A percentile compares a stretch with the other conserved stretches of the same genome.
Evolutionary conservation across 2,113 vertebrate species (phyloP).

Genomic region (Apus apus): DNA sequence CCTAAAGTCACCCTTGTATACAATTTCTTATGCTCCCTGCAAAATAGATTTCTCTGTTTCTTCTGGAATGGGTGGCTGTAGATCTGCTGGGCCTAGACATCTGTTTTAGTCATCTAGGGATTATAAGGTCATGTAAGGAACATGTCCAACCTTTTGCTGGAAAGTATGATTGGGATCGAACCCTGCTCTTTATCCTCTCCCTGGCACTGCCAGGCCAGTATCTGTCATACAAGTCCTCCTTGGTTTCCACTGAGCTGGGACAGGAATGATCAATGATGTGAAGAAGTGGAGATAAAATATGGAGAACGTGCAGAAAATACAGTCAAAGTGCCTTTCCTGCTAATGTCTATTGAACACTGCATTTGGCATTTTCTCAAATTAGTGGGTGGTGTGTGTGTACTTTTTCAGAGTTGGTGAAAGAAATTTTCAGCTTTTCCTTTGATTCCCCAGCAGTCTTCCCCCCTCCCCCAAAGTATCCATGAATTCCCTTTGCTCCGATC

Average conservation of each 20-base stretch:
- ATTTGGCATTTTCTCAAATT: background rate
- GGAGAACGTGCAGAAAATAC: background rate
- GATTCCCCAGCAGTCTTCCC: background rate
- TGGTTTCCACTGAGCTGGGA: background rate
- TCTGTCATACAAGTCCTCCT: background rate
- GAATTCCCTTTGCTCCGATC: background rate
- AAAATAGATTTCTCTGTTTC: background rate
- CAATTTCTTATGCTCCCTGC: background rate
- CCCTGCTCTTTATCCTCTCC: background rate
- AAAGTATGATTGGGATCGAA: constrained; percentile 17
- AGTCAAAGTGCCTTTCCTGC: background rate
- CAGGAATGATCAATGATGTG: background rate
- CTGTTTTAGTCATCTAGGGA: constrained; percentile 35
- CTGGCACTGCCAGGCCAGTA: background rate
- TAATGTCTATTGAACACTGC: background rate
- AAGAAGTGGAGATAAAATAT: background rate
- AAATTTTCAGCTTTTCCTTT: background rate
- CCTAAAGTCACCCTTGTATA: background rate
- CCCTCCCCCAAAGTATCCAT: background rate
- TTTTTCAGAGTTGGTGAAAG: background rate
- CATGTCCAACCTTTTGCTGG: constrained; percentile 30
- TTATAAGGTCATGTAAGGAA: constrained; percentile 54
- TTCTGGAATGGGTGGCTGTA: background rate
- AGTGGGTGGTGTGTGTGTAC: background rate
- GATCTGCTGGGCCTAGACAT: constrained; percentile 43